phyloP scores from a whole-genome alignment of 1,140 invertebrate genomes.

The Drosophila prosaltans region DNA sequence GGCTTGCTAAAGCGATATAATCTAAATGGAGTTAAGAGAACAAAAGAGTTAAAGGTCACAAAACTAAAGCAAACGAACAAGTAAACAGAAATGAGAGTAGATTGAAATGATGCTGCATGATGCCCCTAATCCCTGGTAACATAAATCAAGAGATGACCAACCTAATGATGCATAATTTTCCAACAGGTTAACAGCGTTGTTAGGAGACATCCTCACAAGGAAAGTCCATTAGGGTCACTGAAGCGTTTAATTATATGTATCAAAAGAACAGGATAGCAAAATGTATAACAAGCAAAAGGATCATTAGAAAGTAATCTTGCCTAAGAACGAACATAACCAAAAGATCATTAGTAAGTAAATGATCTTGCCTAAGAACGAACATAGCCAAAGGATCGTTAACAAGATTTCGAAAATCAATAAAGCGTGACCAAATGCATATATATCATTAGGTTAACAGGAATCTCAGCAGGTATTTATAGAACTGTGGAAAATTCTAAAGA shows the following conservation, averaged over 20 bases:
- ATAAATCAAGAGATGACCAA: constrained; percentile 50
- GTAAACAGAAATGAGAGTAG: constrained; percentile 3
- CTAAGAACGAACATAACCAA: no score
- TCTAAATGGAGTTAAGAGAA: constrained; percentile 27
- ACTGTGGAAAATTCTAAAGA: not conserved
- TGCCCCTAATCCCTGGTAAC: constrained; percentile 20
- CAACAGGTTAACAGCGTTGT: constrained; percentile 53
- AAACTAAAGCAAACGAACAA: constrained; percentile 28
- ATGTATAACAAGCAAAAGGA: not conserved
- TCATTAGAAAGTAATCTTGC: not conserved
- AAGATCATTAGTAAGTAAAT: no score
- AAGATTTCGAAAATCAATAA: constrained; percentile 30
- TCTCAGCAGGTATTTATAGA: not conserved
- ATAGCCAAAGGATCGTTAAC: not conserved
- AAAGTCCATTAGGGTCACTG: not conserved
- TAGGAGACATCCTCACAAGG: not conserved
- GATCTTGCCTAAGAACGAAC: no score
- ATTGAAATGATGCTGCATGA: constrained; percentile 4
- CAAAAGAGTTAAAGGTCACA: constrained; percentile 23
- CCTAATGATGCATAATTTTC: constrained; percentile 62
- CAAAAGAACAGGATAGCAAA: constrained; percentile 14
- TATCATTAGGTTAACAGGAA: constrained; percentile 34
- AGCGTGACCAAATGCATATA: constrained; percentile 41
- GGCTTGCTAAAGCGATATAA: constrained; percentile 28
- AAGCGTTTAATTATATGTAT: constrained; percentile 5